Conservation (phyloP, 2,888 invertebrate genomes). For the Asteroscopus sphinx region DNA sequence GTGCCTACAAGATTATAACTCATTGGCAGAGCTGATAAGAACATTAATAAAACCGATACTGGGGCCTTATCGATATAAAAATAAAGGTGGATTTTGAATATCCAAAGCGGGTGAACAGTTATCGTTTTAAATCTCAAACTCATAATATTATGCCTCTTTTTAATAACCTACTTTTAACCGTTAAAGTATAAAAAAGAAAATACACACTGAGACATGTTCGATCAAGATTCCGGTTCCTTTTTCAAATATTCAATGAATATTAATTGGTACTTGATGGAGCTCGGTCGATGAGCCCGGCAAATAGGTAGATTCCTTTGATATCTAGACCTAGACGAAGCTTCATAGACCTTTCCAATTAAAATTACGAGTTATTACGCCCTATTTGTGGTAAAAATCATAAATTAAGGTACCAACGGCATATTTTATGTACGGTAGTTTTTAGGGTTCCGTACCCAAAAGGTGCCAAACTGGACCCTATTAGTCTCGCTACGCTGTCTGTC, state of each 20-base stretch:
- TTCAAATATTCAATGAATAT: constrained; percentile 50
- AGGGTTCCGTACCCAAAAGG: too few relatives aligned
- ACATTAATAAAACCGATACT: not conserved
- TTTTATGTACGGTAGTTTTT: too few relatives aligned
- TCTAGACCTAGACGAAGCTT: constrained; percentile 16
- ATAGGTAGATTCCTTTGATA: constrained; percentile 37
- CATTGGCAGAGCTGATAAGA: constrained; percentile 38
- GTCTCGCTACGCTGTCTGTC: too few relatives aligned
- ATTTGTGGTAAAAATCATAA: too few relatives aligned
- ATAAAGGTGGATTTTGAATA: constrained; percentile 11
- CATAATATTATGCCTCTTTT: constrained; percentile 16
- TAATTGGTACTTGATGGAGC: constrained; percentile 36
- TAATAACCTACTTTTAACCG: constrained; percentile 19
- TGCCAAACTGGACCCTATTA: too few relatives aligned
- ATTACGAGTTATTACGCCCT: not conserved
- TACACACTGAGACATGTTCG: constrained; percentile 4
- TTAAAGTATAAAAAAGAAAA: constrained; percentile 25
- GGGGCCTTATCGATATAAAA: rapidly evolving
- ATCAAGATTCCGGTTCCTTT: constrained; percentile 31
- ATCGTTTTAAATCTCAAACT: constrained; percentile 15
- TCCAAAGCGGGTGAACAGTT: not conserved
- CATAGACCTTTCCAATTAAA: constrained; percentile 27
- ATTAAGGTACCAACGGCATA: too few relatives aligned
- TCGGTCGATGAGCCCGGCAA: not conserved
- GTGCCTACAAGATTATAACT: constrained; percentile 7